Evolutionary conservation across 2,888 invertebrate genomes (phyloP).

Genomic region (Parnassius mnemosyne): DNA sequence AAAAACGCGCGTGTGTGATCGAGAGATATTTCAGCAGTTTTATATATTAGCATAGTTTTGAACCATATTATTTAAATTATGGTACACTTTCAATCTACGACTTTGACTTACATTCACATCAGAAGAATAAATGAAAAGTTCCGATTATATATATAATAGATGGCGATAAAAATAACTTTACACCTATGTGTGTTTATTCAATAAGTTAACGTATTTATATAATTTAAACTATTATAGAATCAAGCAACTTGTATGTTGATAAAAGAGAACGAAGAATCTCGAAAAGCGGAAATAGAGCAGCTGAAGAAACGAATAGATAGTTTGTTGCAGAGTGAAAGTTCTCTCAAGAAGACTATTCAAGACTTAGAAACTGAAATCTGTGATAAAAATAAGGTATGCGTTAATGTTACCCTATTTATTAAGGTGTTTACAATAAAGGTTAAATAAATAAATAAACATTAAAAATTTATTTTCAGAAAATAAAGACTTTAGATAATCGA

Average conservation of each 20-base stretch:
- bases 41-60: too few species aligned
- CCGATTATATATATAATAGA: too few species aligned
- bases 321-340: conserved; percentile 70
- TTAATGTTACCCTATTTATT: background rate
- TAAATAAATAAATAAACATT: background rate
- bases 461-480: conserved; percentile 80
- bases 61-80: too few species aligned
- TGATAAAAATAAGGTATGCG: conserved; percentile 82
- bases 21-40: too few species aligned
- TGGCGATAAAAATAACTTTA: too few species aligned
- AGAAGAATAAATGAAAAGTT: too few species aligned
- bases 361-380: conserved; percentile 80
- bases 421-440: too few species aligned
- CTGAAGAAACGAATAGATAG: conserved; percentile 62
- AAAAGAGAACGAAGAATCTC: conserved; percentile 61
- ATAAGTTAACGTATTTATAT: background rate
- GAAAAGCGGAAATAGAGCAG: conserved; percentile 57
- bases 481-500: conserved; percentile 93
- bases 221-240: conserved; percentile 50
- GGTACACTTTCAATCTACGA: too few species aligned
- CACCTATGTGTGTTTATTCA: background rate
- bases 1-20: too few species aligned
- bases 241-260: conserved; percentile 74
- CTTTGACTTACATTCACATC: too few species aligned
- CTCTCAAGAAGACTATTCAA: conserved; percentile 64